Conservation (phyloP, 2,888 invertebrate species). For the Strigamia maritima region DNA sequence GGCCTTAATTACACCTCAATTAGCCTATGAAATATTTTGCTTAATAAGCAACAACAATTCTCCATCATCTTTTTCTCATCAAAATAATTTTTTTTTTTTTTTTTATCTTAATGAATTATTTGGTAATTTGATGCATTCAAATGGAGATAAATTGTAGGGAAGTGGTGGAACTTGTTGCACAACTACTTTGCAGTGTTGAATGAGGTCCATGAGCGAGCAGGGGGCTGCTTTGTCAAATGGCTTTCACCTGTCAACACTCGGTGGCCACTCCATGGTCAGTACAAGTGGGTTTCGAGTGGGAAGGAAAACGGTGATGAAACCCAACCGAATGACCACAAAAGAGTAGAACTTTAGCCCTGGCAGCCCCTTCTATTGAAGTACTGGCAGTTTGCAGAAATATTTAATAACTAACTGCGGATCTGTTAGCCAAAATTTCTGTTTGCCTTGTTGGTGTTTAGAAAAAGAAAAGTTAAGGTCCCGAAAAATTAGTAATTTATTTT, state of each 20-base stretch:
- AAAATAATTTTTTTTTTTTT: too few species aligned
- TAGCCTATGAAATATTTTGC: background rate
- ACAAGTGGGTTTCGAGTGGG: constrained; percentile 13
- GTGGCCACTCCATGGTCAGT: constrained; percentile 21
- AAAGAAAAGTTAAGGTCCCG: too few species aligned
- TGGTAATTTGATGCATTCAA: background rate
- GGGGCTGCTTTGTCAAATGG: background rate
- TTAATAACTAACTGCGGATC: too few species aligned
- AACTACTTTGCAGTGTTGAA: background rate
- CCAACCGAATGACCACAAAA: background rate
- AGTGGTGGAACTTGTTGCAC: background rate
- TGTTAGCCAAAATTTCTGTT: too few species aligned
- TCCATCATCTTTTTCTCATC: background rate
- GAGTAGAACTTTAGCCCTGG: background rate
- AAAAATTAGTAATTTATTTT: too few species aligned
- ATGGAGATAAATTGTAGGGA: background rate
- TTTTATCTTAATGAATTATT: too few species aligned
- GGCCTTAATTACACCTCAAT: background rate
- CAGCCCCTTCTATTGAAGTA: too few species aligned
- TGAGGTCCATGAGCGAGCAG: background rate
- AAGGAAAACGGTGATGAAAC: background rate
- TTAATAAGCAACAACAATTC: background rate
- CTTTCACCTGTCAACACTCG: constrained; percentile 13
- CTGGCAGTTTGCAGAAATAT: too few species aligned
- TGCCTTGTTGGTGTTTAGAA: too few species aligned